Conservation (phyloP, 2,797 vertebrate genomes). For the Danio albolineatus region DNA sequence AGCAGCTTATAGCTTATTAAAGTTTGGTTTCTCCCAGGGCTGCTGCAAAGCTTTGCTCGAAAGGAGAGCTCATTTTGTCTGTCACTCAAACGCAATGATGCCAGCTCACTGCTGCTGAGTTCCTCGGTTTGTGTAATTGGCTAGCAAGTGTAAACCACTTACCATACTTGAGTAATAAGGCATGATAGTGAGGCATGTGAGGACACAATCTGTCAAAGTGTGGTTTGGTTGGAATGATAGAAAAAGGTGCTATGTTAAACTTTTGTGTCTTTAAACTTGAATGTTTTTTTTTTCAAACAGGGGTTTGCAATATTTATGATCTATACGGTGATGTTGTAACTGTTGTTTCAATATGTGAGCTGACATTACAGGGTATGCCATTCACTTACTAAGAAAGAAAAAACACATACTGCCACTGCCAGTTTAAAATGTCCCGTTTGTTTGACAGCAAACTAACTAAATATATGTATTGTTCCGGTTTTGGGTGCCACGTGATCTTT, state of each 20-base stretch:
- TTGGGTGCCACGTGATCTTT: too few species aligned
- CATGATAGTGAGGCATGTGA: constrained; percentile 46
- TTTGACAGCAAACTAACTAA: too few species aligned
- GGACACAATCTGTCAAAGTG: constrained; percentile 9
- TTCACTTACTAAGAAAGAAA: too few species aligned
- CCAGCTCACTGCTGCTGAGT: constrained; percentile 54
- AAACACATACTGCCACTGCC: too few species aligned
- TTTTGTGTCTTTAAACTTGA: background rate
- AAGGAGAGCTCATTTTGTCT: constrained; percentile 57
- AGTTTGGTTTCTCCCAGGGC: constrained; percentile 55
- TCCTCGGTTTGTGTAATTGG: constrained; percentile 50
- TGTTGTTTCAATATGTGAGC: too few species aligned
- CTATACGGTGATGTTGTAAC: too few species aligned
- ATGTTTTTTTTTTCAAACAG: background rate
- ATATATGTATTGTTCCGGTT: too few species aligned
- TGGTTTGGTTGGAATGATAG: constrained; percentile 6
- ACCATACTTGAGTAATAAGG: constrained; percentile 56
- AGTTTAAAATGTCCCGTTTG: too few species aligned
- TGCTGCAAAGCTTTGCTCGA: constrained; percentile 32
- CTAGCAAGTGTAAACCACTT: constrained; percentile 51
- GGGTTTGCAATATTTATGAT: too few species aligned
- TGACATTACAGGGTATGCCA: too few species aligned
- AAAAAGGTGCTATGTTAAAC: background rate
- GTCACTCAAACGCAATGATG: constrained; percentile 61
- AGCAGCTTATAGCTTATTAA: constrained; percentile 54